Base-by-base conservation (phyloP, 2,113 vertebrate species). In the Chitala chitala region DNA sequence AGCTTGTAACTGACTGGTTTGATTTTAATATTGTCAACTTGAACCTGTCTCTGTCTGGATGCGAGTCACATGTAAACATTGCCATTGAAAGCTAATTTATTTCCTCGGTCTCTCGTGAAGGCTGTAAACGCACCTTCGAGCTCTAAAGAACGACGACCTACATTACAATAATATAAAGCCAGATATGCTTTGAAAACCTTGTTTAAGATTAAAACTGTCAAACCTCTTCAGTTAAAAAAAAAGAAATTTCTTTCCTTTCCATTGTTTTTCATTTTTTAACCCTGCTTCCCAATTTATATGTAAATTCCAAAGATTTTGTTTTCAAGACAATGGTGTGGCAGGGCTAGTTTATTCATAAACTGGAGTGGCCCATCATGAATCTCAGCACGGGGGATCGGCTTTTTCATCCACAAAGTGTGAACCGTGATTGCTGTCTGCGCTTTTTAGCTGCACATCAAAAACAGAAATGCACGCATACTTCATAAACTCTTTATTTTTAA, bases 251-350 rank as follows among this genome's bases (percentile, higher is more conserved):
- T 48, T 38, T 3, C n/a, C 15, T 48, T 72, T 51, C 55, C 36
- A 24, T 73, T 73, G 33, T 56, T n/a, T 73, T 65, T 36, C 5
- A 24, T 44, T 72, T 58, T 31, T 31, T 69, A 17, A 15, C 13
- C n/a, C 5, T 58, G 54, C 54, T 46, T 63, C 68, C 44, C 74
- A 70, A 75, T 75, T 75, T 75, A 71, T 75, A 75, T 75, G 74
- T 69, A 70, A 70, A 75, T 75, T 75, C 40, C 51, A 46, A n/a
- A 63, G 44, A 73, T 73, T 75, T 71, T 70, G 63, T 56, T 75
- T 70, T 75, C 44, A 44, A 40, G 74, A 61, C 53, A 70, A 70
- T 61, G 42, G 20, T 46, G 20, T 75, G 73, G 51, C 73, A 65
- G 65, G 53, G 64, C 51, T 69, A 58, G 22, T 68, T 69, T 75